Base-by-base conservation (phyloP, 2,113 vertebrate species). In the Brachyhypopomus gauderio region DNA sequence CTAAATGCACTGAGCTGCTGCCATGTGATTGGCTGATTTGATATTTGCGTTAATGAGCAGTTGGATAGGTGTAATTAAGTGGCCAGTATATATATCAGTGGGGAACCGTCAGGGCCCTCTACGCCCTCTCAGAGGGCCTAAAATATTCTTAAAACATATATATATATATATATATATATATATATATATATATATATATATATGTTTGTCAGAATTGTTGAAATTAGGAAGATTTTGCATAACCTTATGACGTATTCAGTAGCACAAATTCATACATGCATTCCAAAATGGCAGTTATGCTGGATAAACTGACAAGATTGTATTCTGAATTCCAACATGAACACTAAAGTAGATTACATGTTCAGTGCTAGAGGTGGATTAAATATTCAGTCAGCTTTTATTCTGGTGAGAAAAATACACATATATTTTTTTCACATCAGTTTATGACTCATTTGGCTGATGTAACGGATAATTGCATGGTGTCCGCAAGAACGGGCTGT, bases 401-500 rank as follows among this genome's bases (percentile, higher is more conserved):
- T 74, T 63, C 58, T 25, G 41, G 30, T 77, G 48, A 75, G 55
- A 56, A 34, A 77, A 67, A 75, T 74, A 52, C 60, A 41, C 41
- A 41, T 60, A 67, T 77, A 67, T 85, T 75, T 52, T 52, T 52
- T 72, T 75, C 73, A 73, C 80, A 48, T 77, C 59, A 27, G 81
- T 74, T 81, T 85, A 83, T 88, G 84, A 88, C 66, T 86, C 86
- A 86, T 66, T 71, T 52, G 71, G 66, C 83, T 85, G 86, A 87
- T 86, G 83, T 81, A 83, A 85, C 83, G 64, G 84, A 87, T 87
- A 88, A 86, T 87, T 86, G 84, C 80, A 79, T 71, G 71, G 66
- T 72, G 80, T 82, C 77, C 73, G 58, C 60, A 48, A 75, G 70
- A 78, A 78, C 78, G 69, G 84, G 77, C 77, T 84, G 41, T 82